A percentile compares a stretch with the other conserved stretches of the same genome.
Evolutionary conservation across 2,888 invertebrate species (phyloP).

Genomic region (Nomada hirtipes): DNA sequence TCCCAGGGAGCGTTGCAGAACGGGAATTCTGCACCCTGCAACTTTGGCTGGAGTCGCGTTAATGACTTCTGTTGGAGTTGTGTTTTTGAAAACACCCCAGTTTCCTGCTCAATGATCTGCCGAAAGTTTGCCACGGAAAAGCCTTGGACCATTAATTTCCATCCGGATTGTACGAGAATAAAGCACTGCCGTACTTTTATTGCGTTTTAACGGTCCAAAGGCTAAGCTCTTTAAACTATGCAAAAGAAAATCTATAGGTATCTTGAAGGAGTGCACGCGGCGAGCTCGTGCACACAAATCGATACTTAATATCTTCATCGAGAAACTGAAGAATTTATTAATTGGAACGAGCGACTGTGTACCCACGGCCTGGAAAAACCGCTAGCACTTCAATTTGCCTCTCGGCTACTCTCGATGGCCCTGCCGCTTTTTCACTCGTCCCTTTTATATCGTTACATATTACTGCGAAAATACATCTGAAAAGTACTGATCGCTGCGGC

Average conservation of each 20-base stretch:
- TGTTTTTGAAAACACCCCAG: constrained; percentile 49
- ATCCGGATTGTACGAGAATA: constrained; percentile 16
- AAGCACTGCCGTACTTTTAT: constrained; percentile 30
- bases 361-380: not conserved
- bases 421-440: not conserved
- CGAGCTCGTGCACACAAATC: constrained; percentile 15
- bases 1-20: constrained; percentile 27
- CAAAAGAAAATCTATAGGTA: not conserved
- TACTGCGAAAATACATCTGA: constrained; percentile 1
- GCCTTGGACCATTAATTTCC: constrained; percentile 49
- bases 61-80: constrained; percentile 45
- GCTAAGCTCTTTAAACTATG: constrained; percentile 2
- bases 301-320: constrained; percentile 38
- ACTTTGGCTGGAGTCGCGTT: constrained; percentile 38
- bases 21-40: constrained; percentile 23
- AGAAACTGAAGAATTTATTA: constrained; percentile 31
- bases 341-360: constrained; percentile 22
- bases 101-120: constrained; percentile 21
- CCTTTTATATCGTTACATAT: not conserved
- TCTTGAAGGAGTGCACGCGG: not conserved
- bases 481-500: constrained; percentile 16
- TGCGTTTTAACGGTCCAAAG: constrained; percentile 17
- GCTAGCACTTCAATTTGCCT: constrained; percentile 14
- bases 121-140: constrained; percentile 39
- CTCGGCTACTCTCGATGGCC: not conserved